A percentile compares a stretch with the other conserved stretches of the same genome.
Evolutionary conservation across 1,140 invertebrate species (phyloP).

Genomic region (Drosophila dunni): DNA sequence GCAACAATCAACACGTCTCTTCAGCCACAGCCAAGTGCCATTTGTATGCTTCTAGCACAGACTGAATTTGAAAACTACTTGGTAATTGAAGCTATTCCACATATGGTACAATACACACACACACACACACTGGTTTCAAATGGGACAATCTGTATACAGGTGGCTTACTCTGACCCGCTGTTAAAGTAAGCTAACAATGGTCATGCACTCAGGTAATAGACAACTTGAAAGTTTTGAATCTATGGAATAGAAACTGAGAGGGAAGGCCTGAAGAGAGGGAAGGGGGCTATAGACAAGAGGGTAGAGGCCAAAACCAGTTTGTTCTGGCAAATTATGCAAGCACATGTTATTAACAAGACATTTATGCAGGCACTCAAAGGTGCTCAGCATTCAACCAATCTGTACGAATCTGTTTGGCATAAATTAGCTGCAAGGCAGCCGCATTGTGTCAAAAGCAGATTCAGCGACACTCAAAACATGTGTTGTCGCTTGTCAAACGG

Average conservation of each 20-base stretch:
- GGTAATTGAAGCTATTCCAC: conserved; percentile 65
- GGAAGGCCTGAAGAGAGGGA: too few species aligned
- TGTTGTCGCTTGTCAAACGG: conserved; percentile 51
- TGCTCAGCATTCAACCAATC: conserved; percentile 38
- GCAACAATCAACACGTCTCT: background rate
- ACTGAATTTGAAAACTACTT: conserved; percentile 49
- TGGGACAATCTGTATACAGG: conserved; percentile 46
- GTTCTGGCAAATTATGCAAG: conserved; percentile 25
- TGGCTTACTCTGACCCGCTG: background rate
- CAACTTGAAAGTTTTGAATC: conserved; percentile 36
- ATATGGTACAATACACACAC: conserved; percentile 28
- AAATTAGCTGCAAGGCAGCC: conserved; percentile 62
- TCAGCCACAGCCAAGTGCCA: background rate
- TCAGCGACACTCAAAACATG: conserved; percentile 46
- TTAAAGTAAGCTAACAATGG: conserved; percentile 55
- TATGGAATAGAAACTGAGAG: background rate
- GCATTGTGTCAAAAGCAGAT: conserved; percentile 61
- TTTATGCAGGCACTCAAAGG: conserved; percentile 68
- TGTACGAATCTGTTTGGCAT: conserved; percentile 54
- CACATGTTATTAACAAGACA: conserved; percentile 68
- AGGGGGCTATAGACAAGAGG: background rate
- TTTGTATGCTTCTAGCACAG: conserved; percentile 11
- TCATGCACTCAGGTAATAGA: conserved; percentile 13
- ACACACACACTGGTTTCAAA: background rate
- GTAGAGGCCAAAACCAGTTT: conserved; percentile 18